phyloP scores from a whole-genome alignment of 2,888 invertebrate species.

The Sialis lutaria region DNA sequence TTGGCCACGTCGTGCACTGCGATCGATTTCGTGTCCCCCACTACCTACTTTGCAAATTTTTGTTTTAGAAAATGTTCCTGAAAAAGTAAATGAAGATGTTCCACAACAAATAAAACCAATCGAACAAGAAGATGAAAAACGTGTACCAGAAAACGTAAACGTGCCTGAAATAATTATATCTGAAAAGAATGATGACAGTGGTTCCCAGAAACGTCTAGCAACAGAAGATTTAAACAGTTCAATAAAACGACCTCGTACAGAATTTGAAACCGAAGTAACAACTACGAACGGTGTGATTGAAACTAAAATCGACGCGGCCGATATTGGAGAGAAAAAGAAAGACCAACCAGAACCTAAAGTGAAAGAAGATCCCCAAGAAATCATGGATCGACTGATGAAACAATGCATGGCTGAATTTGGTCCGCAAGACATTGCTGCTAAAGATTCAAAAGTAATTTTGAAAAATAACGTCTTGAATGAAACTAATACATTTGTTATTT shows the following conservation, averaged over 20 bases:
- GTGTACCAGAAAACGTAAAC: not conserved
- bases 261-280: slow-evolving; percentile 14
- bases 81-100: not conserved
- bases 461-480: slow-evolving; percentile 6
- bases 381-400: slow-evolving; percentile 30
- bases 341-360: not conserved
- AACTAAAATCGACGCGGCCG: too few species aligned
- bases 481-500: slow-evolving; percentile 14
- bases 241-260: not conserved
- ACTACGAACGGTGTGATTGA: not conserved
- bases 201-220: too few species aligned
- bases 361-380: slow-evolving; percentile 21
- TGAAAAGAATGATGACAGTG: too few species aligned
- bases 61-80: not conserved
- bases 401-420: slow-evolving; percentile 24
- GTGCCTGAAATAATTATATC: too few species aligned
- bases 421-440: not conserved
- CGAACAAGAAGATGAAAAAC: too few species aligned
- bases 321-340: too few species aligned
- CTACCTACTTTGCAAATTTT: too few species aligned
- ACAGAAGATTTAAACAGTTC: too few species aligned
- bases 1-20: too few species aligned
- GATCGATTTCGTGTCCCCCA: too few species aligned
- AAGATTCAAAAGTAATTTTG: not conserved
- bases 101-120: slow-evolving; percentile 1